Base-by-base conservation (phyloP, 2,113 vertebrate species). In the Ptilonorhynchus violaceus region DNA sequence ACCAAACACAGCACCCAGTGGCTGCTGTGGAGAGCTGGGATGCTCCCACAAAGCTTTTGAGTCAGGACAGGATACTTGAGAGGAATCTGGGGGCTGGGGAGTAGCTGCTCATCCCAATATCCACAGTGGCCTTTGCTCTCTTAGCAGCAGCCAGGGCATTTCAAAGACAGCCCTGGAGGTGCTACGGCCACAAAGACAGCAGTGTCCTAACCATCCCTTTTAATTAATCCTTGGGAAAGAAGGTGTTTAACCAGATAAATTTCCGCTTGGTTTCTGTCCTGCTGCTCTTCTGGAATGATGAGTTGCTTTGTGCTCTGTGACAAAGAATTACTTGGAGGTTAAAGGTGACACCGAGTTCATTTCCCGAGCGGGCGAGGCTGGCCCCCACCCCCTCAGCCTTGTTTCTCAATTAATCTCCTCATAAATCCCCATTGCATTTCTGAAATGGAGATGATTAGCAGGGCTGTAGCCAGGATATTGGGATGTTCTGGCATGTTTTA, bases 241-340 rank as follows among this genome's bases (percentile, higher is more conserved):
- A 50, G 63, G 83, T 92, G 79, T 88, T 97, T 96, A 91, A 89
- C 31, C 76, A 78, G 63, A 66, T 64, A 62, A 10, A 56, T 91
- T 95, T 95, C 92, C 16, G 10, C 88, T 73, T 39, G 91, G 30
- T 74, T 95, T 92, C 83, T 93, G 79, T 95, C 67, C 76, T 70
- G 86, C 83, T 81, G 93, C 79, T 91, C 59, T 35, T 66, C 67
- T 88, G 92, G 79, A 93, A 62, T 78, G 92, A 83, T 91, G 91
- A 86, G 92, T 33, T 86, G 80, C 92, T 95, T 95, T 95, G 94
- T 92, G 82, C 80, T 84, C 39, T 14, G 74, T 67, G 83, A 84
- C 91, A 80, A 95, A 95, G 88, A 94, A 92, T 95, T 84, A 28
- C 82, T 67, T 28, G 60, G 60, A 46, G 95, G 95, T 96, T 95